Evolutionary conservation across 2,797 vertebrate species (phyloP).

Genomic region (Enteromius paludinosus): DNA sequence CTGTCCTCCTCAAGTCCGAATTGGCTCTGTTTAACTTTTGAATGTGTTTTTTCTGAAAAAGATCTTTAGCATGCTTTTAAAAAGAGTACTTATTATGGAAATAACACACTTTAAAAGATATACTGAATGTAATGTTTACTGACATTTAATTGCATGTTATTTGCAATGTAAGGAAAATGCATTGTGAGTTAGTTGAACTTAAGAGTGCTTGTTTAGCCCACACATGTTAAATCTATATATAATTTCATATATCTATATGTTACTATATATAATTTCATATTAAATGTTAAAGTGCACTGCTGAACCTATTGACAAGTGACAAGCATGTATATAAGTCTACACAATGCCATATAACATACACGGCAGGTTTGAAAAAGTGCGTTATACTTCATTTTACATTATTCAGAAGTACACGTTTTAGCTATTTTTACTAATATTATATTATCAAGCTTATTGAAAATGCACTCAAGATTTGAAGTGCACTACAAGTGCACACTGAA

Average conservation of each 20-base stretch:
- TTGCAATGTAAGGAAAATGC: background rate
- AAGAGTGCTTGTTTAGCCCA: background rate
- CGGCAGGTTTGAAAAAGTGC: background rate
- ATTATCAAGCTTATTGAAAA: background rate
- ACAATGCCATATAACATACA: background rate
- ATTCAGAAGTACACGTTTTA: background rate
- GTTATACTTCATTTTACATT: background rate
- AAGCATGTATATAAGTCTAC: background rate
- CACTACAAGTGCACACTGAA: background rate
- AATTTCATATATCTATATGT: background rate
- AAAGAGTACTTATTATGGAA: background rate
- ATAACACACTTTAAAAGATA: background rate
- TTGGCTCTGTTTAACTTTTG: background rate
- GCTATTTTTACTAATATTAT: background rate
- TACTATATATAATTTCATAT: background rate
- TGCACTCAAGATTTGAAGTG: background rate
- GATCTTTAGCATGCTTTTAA: background rate
- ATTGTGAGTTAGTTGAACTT: background rate
- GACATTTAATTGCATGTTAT: constrained; percentile 3
- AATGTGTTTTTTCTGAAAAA: background rate
- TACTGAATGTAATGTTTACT: background rate
- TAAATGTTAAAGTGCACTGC: background rate
- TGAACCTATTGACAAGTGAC: background rate
- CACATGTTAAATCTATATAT: background rate
- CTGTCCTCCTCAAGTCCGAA: background rate